Evolutionary conservation across 2,113 vertebrate genomes (phyloP).

Genomic region (Ptilonorhynchus violaceus): DNA sequence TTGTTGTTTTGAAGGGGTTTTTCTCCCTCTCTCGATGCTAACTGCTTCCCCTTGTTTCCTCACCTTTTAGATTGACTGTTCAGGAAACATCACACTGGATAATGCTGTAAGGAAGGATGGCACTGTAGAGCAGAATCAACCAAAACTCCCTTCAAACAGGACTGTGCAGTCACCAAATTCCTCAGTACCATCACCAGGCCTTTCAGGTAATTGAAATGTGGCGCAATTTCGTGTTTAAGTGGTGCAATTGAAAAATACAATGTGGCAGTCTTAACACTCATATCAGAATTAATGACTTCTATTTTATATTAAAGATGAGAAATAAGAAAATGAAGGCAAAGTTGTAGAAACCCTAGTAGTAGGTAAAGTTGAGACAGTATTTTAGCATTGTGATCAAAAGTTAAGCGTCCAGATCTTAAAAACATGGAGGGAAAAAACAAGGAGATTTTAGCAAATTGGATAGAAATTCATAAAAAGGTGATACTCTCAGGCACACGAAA

Average conservation of each 20-base stretch:
- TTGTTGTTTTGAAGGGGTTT: not conserved
- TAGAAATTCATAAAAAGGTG: not conserved
- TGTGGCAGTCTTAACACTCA: not conserved
- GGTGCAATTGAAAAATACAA: not conserved
- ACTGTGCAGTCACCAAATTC: constrained; percentile 82
- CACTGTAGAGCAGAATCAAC: constrained; percentile 63
- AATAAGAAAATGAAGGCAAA: not conserved
- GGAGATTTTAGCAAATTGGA: not conserved
- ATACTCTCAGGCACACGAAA: not conserved
- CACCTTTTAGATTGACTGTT: constrained; percentile 78
- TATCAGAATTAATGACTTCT: not conserved
- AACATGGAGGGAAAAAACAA: not conserved
- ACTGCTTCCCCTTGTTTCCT: not conserved
- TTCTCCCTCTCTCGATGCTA: not conserved
- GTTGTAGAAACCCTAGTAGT: not conserved
- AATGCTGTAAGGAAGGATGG: constrained; percentile 66
- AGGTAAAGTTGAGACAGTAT: not conserved
- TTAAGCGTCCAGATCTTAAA: not conserved
- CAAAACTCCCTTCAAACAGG: constrained; percentile 71
- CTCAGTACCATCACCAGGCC: constrained; percentile 79
- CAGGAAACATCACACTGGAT: constrained; percentile 76
- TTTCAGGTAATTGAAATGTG: constrained; percentile 59
- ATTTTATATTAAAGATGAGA: not conserved
- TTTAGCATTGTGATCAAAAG: not conserved
- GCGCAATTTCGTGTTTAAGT: not conserved